A percentile compares a stretch with the other conserved stretches of the same genome.
Evolutionary conservation across 2,113 vertebrate genomes (phyloP).

Genomic region (Gambusia holbrooki): DNA sequence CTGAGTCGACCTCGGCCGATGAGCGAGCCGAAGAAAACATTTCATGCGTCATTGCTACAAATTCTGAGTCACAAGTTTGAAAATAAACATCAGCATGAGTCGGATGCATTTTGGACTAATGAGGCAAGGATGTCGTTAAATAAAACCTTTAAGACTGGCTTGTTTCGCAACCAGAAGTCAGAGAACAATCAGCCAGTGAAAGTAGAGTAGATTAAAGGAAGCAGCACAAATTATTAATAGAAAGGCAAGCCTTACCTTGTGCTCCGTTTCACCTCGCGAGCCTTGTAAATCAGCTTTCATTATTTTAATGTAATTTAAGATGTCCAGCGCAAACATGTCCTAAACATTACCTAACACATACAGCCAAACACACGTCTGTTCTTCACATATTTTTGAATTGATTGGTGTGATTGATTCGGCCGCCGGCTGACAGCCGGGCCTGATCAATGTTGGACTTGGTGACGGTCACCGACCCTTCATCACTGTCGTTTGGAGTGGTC

Average conservation of each 20-base stretch:
- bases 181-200: neutral
- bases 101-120: neutral
- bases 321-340: neutral
- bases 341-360: conserved; percentile 25
- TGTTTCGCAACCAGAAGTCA: neutral
- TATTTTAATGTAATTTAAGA: conserved; percentile 42
- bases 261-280: neutral
- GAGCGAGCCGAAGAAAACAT: neutral
- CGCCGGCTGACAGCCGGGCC: conserved; percentile 56
- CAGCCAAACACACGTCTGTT: conserved; percentile 16
- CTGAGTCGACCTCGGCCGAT: neutral
- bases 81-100: neutral
- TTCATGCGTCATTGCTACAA: neutral
- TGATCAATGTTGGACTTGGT: conserved; percentile 69
- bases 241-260: conserved; percentile 8
- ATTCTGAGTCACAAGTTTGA: neutral
- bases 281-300: conserved; percentile 49
- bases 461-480: conserved; percentile 55
- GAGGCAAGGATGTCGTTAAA: neutral
- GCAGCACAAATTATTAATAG: conserved; percentile 17
- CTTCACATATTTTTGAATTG: conserved; percentile 56
- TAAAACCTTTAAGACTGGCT: neutral
- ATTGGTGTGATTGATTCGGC: conserved; percentile 71
- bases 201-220: neutral
- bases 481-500: conserved; percentile 56